Base-by-base conservation (phyloP, 2,113 vertebrate genomes). In the Turnix velox region DNA sequence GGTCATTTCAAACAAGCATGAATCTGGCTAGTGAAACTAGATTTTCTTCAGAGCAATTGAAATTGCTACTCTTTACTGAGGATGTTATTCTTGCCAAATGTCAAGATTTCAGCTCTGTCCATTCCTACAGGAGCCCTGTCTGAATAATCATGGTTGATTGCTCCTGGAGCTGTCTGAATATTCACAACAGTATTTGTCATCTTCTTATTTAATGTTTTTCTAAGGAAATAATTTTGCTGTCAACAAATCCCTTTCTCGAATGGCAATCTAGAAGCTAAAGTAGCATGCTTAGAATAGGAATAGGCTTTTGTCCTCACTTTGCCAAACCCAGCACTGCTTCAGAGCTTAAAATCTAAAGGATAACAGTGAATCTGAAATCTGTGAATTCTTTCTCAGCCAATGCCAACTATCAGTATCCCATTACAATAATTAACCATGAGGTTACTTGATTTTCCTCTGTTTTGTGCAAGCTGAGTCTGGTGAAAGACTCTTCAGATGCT, bases 201-300 rank as follows among this genome's bases (percentile, higher is more conserved):
- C 76, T 94, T 95, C 83, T 92, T 33, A 15, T 94, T 94, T 78
- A 72, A 42, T 49, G 52, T 75, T 88, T 96, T 95, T 78, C 69
- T 90, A 90, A 88, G 90, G 78, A 92, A 92, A 96, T 92, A 90
- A 88, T 87, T 73, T 87, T 92, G 83, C 88, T 95, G 92, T 96
- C 90, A 96, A 86, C 93, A 94, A 92, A 94, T 82, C 31, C 54
- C 54, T 54, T 79, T 68, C 62, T 89, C 74, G 35, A 91, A 92
- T 88, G 66, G 94, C 92, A 92, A 84, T 73, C 61, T 46, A 49
- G 63, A 31, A 85, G 71, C 78, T 91, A n/a, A 95, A 93, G 78
- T 54, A 51, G 46, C 43, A 39, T 20, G 61, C 48, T 89, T 63
- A 14, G 7, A 93, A 88, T 86, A 84, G 75, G 80, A 90, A 90